phyloP scores from a whole-genome alignment of 1,140 invertebrate species.

The Lucilia cuprina region DNA sequence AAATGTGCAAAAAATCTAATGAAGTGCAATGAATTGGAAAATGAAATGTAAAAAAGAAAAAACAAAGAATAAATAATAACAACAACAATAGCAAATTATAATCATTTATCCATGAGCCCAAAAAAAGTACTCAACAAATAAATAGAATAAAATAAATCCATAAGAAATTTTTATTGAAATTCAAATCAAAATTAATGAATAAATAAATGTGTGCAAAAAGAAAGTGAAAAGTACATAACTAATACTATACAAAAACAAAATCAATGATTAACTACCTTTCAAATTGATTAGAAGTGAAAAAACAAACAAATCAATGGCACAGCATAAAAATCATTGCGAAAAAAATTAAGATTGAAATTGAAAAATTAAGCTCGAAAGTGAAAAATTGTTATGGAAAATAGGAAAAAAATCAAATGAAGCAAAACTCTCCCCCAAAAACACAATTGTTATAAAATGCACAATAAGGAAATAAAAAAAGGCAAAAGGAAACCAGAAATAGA shows the following conservation, averaged over 20 bases:
- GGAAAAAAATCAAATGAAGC: background rate
- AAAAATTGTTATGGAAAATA: background rate
- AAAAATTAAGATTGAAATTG: background rate
- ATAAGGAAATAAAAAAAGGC: too few relatives aligned
- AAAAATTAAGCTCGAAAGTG: background rate
- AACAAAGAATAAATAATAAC: background rate
- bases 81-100: background rate
- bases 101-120: background rate
- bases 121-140: background rate
- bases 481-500: background rate
- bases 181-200: background rate
- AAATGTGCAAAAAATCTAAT: constrained; percentile 19
- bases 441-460: too few relatives aligned
- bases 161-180: background rate
- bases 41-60: background rate
- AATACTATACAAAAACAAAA: background rate
- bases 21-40: constrained; percentile 28
- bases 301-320: too few relatives aligned
- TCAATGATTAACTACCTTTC: background rate
- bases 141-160: background rate
- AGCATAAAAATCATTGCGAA: background rate
- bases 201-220: background rate
- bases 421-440: background rate
- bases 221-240: background rate
- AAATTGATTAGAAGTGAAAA: background rate